Evolutionary conservation across 2,888 invertebrate species (phyloP).

Genomic region (Pseudanteris insignis): DNA sequence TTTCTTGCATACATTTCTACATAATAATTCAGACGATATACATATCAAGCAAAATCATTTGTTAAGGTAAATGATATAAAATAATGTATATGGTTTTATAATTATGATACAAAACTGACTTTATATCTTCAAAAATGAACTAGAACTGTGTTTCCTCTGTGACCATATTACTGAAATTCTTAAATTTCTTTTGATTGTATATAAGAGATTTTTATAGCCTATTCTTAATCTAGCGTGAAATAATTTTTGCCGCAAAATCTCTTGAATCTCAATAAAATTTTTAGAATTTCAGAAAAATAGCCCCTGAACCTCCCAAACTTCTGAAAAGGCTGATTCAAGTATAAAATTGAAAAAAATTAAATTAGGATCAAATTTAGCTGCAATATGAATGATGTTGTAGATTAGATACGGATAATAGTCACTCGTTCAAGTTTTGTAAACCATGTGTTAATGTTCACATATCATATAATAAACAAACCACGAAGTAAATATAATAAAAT

Average conservation of each 20-base stretch:
- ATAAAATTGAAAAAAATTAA: too few relatives aligned
- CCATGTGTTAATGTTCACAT: conserved; percentile 50
- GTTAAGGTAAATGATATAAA: conserved; percentile 14
- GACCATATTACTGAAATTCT: background rate
- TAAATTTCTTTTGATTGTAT: too few relatives aligned
- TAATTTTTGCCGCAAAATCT: too few relatives aligned
- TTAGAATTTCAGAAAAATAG: too few relatives aligned
- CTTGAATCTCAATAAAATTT: too few relatives aligned
- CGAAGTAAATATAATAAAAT: conserved; percentile 43
- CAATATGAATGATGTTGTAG: conserved; percentile 40
- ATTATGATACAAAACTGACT: conserved; percentile 5
- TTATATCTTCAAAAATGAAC: conserved; percentile 6
- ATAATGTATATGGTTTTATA: conserved; percentile 14
- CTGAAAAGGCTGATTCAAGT: too few relatives aligned
- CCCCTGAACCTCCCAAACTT: too few relatives aligned
- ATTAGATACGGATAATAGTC: conserved; percentile 45
- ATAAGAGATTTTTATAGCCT: too few relatives aligned
- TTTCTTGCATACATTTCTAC: conserved; percentile 46
- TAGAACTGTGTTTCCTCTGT: conserved; percentile 5
- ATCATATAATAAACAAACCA: conserved; percentile 45
- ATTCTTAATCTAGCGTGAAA: too few relatives aligned
- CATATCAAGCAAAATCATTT: conserved; percentile 46
- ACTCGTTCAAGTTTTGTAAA: conserved; percentile 50
- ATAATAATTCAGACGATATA: conserved; percentile 53
- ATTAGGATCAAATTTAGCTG: too few relatives aligned